Evolutionary conservation across 2,888 invertebrate genomes (phyloP), one percentile per base, ranked within the genome.

Genomic region (Poecilus cupreus): DNA sequence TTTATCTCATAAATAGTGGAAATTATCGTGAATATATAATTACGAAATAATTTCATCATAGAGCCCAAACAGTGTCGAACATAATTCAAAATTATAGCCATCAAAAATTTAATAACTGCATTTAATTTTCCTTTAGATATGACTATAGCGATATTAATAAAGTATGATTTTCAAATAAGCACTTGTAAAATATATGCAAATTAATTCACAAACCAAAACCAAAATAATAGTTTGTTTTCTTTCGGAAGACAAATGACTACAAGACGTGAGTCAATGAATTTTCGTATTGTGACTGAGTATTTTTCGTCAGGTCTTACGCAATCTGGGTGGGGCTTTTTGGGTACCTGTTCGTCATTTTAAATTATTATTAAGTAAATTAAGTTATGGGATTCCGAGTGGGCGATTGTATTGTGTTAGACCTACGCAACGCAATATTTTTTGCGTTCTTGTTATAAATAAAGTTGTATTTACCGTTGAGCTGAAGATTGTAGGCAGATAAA

Each of bases 81-180:
- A 60, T 60, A 60, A 60, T 22, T 60, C 26, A 60, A 60, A 60
- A 60, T 60, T 26, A 60, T 60, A 60, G 60, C 60, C 22, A 60
- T 60, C 60, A 60, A 60, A 60, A 60, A 60, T 26, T 60, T 60
- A 60, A 60, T 60, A 60, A 60, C 60, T 13, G 13, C 60, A 60
- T 60, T 60, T 60, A 60, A 60, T 60, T 24, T 24, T 4, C 22
- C 22, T n/a, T 60, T n/a, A 60, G 60, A 60, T 60, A 60, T 24
- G 60, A 60, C 24, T 24, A 60, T 68, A 68, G 64, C 18, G 37
- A 37, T 68, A 68, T 68, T 68, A 68, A 68, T 68, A 68, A 68
- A 68, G 64, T 39, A 68, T 68, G 64, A 68, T 68, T 68, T 68
- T 68, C 64, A 68, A 68, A 60, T 60, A 60, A 60, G 60, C 60